Base-by-base conservation (phyloP, 2,888 invertebrate genomes). In the Ariolimax columbianus region DNA sequence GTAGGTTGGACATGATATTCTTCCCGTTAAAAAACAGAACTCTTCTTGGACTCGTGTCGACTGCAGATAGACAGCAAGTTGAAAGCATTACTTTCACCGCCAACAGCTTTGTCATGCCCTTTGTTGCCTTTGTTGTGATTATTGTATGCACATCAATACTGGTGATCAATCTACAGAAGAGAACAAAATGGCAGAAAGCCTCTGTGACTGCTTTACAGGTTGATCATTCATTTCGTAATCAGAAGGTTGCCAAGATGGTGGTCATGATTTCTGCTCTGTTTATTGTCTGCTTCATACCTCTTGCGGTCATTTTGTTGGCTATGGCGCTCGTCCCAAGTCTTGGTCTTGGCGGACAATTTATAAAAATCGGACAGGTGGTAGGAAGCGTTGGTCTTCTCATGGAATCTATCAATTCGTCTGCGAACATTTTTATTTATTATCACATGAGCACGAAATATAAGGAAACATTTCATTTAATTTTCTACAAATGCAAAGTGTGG, bases 391-490 rank as follows among this genome's bases (percentile, higher is more conserved):
- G 40, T 3, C 9, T 73, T 73, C 3, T 73, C n/a, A 2, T 43
- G 7, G 73, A 73, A 43, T 73, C 73, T 11, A 73, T 73, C n/a
- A 73, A 73, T 43, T 43, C 73, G 1, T 73, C 73, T 73, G 47
- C 43, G 1, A 73, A 73, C 30, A 73, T 73, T 43, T 73, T 73
- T 43, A 73, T 73, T 2, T 73, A 73, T 23, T 73, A 73, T 43
- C 43, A 14, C 1, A 73, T 73, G 73, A 73, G 73, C 17, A 40
- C 43, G 1, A 73, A 73, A 47, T 73, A 43, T 30, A 73, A n/a
- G n/a, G 73, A 43, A 11, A 17, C 38, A 1, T 72, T 72, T 72
- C 66, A 14, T 17, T 6, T 11, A 23, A 9, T 66, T 66, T 66
- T 66, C 14, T 14, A 17, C 30, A 66, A 9, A 14, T n/a, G 4